Base-by-base conservation (phyloP, 2,888 invertebrate species). In the Synanthedon tipuliformis region DNA sequence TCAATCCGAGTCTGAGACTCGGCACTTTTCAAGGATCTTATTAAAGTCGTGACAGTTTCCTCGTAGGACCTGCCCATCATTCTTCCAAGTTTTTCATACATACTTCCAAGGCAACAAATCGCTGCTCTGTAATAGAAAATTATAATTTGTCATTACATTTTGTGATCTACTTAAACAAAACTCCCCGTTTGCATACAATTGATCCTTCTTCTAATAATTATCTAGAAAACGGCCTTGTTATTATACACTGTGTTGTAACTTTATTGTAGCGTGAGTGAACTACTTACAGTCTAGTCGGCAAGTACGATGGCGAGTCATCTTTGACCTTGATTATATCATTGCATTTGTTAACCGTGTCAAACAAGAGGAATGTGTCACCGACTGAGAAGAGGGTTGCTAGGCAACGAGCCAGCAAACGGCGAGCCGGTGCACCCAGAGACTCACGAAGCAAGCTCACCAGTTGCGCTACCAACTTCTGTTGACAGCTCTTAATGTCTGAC, bases 51-150 rank as follows among this genome's bases (percentile, higher is more conserved):
- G 40, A 99, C 95, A 0, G 99, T 99, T 72, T 99, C 99, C 77
- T 99, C 99, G 72, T 98, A 99, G 0, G 98, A 97, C 58, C 99
- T 89, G 0, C 99, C 99, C 93, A 98, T 99, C 97, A 99, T 98
- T 59, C 99, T 90, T 1, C 99, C 99, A 16, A 99, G 89, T 79
- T 95, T 97, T 79, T 98, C 97, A 81, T 99, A 99, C 96, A 99
- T 97, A 58, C 95, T 95, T 41, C 98, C 99, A 55, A 97, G 90
- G 67, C 98, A 97, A 64, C 96, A 95, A 66, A 99, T 95, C 13
- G 99, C 98, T 67, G 98, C 97, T 63, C 98, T 99, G 77, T 53
- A 87, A 78, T 45, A 34, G 34, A 34, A 34, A 8, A 45, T 45
- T 45, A 2, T 15, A 45, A n/a, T 45, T 45, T 45, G 7, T 11